A percentile compares a stretch with the other conserved stretches of the same genome.
Evolutionary conservation across 2,888 invertebrate species (phyloP).

Genomic region (Entomobrya proxima): DNA sequence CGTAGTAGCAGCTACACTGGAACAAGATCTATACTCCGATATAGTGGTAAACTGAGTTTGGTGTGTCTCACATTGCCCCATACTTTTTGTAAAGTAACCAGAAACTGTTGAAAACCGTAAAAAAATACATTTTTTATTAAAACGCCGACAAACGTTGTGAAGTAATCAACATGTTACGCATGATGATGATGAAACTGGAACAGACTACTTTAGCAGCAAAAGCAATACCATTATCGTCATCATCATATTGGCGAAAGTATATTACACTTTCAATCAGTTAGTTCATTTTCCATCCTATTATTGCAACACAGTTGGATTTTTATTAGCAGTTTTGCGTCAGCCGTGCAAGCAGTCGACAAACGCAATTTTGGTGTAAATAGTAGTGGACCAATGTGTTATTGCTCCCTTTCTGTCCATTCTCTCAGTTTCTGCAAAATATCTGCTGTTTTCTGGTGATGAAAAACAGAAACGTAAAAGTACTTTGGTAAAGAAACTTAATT

Average conservation of each 20-base stretch:
- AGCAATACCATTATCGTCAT: background rate
- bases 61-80: too few species aligned
- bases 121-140: too few species aligned
- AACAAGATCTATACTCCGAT: too few species aligned
- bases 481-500: too few species aligned
- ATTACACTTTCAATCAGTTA: conserved; percentile 18
- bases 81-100: too few species aligned
- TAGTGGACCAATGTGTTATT: conserved; percentile 7
- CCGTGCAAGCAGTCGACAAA: background rate
- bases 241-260: background rate
- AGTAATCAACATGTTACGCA: too few species aligned
- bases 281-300: conserved; percentile 20
- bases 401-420: background rate
- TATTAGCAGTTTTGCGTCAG: conserved; percentile 5
- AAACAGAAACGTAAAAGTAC: background rate
- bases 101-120: too few species aligned
- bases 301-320: conserved; percentile 15
- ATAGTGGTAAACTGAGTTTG: too few species aligned
- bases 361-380: background rate
- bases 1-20: background rate
- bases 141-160: too few species aligned
- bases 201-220: background rate
- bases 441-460: background rate
- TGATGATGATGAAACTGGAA: too few species aligned
- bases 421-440: background rate